Conservation (phyloP, 1,140 invertebrate genomes). For the Drosophila kanapiae region DNA sequence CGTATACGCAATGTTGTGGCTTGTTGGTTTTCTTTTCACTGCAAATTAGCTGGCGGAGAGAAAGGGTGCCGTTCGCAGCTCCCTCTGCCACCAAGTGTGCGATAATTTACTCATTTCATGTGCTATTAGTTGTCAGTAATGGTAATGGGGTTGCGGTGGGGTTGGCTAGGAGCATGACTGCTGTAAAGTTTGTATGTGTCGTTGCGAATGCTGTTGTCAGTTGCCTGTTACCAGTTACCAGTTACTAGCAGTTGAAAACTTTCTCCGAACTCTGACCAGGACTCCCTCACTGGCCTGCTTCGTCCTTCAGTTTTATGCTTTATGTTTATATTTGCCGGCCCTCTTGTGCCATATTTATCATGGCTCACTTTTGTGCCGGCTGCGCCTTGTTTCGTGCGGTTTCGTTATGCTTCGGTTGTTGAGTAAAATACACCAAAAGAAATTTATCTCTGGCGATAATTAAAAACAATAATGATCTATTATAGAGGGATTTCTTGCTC, state of each 20-base stretch:
- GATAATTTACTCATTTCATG: constrained; percentile 82
- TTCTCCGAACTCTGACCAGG: constrained; percentile 31
- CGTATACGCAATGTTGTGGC: constrained; percentile 82
- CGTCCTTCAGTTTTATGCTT: constrained; percentile 57
- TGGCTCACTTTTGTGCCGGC: constrained; percentile 63
- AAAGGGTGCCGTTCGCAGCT: constrained; percentile 1
- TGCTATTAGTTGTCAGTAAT: constrained; percentile 72
- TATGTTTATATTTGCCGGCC: constrained; percentile 51
- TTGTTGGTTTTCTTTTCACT: constrained; percentile 73
- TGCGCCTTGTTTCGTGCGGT: constrained; percentile 38
- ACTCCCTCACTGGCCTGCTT: constrained; percentile 8
- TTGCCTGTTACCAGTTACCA: constrained; percentile 22
- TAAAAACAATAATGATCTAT: background rate
- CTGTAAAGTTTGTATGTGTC: constrained; percentile 46
- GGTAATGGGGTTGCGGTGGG: constrained; percentile 18
- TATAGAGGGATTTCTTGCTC: no score
- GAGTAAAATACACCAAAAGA: background rate
- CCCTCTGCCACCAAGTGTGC: constrained; percentile 41
- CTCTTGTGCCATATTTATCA: constrained; percentile 66
- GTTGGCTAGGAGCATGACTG: background rate
- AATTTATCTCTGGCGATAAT: background rate
- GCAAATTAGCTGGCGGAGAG: constrained; percentile 67
- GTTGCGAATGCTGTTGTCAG: constrained; percentile 39
- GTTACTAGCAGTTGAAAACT: constrained; percentile 30
- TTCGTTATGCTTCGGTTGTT: constrained; percentile 19